Base-by-base conservation (phyloP, 92 coral and sea anemone genomes). In the Porites divaricata region DNA sequence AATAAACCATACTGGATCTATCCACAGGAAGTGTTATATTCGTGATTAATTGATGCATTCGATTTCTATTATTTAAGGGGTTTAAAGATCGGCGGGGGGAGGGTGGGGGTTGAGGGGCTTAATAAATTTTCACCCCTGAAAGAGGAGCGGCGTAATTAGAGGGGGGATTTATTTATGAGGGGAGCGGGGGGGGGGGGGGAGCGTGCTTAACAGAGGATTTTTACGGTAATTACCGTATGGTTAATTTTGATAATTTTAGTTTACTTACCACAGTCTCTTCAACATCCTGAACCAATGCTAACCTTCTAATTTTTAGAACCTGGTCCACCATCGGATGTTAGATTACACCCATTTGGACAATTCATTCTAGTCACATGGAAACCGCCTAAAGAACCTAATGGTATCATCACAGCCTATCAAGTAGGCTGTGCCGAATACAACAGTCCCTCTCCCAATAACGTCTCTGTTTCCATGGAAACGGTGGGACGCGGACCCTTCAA, bases 291-390 rank as follows among this genome's bases (percentile, higher is more conserved):
- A 61, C 45, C 24, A 15, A 4, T 57, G 23, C 19, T 6, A 21
- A 63, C 21, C 26, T 22, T 12, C 22, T 13, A 12, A 9, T 76
- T 64, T 20, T 2, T 80, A 93, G 98, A 80, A 48, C 98, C 98
- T 15, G 93, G 98, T 20, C 78, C 72, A 9, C 96, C 93, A 17
- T 74, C 66, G 19, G 74, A 67, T 74, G 78, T 96, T 7, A 21
- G 82, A 10, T 81, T 77, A 2, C 72, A 68, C 14, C 51, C 96
- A 6, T 96, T 92, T 77, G 93, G 90, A 28, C 89, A 88, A 72
- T 92, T 70, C 83, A 95, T 96, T 81, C 88, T 84, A 52, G 78
- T 93, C 45, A 63, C 66, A 54, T 96, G 98, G 98, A 86, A 86
- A 20, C 79, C 88, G 26, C 98, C 98, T 2, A 17, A 56, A 21